phyloP scores from a whole-genome alignment of 2,113 vertebrate species.

The Arizona elegans region DNA sequence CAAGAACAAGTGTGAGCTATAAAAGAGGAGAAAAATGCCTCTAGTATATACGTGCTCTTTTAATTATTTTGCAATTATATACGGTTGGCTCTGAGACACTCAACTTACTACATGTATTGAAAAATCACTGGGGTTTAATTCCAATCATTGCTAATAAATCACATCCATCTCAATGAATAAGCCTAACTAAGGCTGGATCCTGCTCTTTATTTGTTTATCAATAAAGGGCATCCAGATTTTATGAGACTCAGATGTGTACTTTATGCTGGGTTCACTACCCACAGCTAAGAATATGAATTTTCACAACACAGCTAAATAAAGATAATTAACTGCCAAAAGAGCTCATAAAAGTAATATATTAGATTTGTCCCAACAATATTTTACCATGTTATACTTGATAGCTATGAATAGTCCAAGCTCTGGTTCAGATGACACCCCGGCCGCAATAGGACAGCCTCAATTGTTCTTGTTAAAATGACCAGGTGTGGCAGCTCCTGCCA shows the following conservation, averaged over 20 bases:
- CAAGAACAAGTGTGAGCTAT: neutral
- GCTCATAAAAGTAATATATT: neutral
- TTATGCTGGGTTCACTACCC: neutral
- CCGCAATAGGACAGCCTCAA: neutral
- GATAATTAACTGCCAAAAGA: neutral
- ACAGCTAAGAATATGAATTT: neutral
- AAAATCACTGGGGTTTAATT: neutral
- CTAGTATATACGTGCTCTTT: neutral
- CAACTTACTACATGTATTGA: neutral
- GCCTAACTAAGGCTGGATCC: neutral
- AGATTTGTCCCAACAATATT: neutral
- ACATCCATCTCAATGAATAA: neutral
- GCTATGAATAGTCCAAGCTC: neutral
- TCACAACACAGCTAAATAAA: neutral
- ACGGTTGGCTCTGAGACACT: neutral
- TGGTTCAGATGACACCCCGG: neutral
- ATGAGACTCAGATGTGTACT: neutral
- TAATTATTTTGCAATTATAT: conserved; percentile 2
- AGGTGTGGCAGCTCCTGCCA: neutral
- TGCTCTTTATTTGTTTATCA: neutral
- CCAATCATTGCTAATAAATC: neutral
- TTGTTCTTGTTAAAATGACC: neutral
- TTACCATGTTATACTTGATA: neutral
- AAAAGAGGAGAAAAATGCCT: neutral
- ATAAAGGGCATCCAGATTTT: neutral